These are phyloP conservation scores for Beris morrisii DNA, from an alignment of 2,888 invertebrate species.

Conservation along the genomic window DNA sequence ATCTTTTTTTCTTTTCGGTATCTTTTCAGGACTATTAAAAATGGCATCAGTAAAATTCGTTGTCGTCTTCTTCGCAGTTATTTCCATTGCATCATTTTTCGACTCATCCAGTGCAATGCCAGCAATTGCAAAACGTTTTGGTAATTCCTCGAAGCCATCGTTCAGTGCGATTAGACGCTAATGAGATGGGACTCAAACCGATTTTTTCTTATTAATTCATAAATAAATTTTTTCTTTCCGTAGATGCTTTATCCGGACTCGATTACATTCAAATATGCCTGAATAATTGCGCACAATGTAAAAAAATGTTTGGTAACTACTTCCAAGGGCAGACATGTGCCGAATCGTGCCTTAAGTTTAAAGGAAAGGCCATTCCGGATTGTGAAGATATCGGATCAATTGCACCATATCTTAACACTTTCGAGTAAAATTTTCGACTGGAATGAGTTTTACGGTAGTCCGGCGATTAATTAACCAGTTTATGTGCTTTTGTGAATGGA, in stretches of 20 bases:
- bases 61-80: constrained; percentile 6
- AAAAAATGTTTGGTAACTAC: constrained; percentile 83
- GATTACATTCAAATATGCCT: constrained; percentile 71
- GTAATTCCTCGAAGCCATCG: constrained; percentile 42
- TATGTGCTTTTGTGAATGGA: too few species aligned
- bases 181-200: constrained; percentile 1
- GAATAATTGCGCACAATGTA: constrained; percentile 87
- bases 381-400: constrained; percentile 82
- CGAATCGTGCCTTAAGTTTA: constrained; percentile 79
- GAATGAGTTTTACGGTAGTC: too few species aligned
- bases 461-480: too few species aligned
- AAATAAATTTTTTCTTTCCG: constrained; percentile 12
- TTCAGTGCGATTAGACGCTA: too few species aligned
- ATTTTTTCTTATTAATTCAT: constrained; percentile 28
- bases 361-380: constrained; percentile 81
- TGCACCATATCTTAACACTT: constrained; percentile 72
- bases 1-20: not conserved
- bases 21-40: constrained; percentile 13
- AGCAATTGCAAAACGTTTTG: constrained; percentile 53
- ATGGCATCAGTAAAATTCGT: constrained; percentile 21
- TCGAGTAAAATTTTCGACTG: constrained; percentile 52
- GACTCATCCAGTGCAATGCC: constrained; percentile 45
- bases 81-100: constrained; percentile 10
- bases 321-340: constrained; percentile 86
- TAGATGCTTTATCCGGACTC: constrained; percentile 56